Evolutionary conservation across 2,113 vertebrate species (phyloP).

Genomic region (Hiodon alosoides): DNA sequence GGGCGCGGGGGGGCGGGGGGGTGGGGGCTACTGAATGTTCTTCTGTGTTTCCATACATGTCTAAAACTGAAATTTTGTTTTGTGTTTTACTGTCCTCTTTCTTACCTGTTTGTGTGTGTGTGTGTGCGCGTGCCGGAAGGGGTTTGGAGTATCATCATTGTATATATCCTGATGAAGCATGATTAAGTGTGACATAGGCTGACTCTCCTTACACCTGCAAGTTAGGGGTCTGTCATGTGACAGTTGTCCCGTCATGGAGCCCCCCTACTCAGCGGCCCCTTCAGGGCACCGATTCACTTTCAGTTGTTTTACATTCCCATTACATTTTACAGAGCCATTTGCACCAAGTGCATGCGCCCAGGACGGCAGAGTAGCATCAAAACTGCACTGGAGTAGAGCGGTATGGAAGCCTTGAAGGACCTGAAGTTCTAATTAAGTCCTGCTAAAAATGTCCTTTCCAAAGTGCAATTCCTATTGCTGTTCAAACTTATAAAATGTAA

Average conservation of each 20-base stretch:
- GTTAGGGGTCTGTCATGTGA: background rate
- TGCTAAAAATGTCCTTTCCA: too few species aligned
- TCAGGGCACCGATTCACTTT: background rate
- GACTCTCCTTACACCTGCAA: background rate
- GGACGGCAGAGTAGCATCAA: too few species aligned
- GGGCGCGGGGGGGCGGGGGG: too few species aligned
- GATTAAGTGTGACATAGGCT: background rate
- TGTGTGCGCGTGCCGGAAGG: background rate
- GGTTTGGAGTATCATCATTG: background rate
- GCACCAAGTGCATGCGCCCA: too few species aligned
- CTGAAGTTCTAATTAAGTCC: too few species aligned
- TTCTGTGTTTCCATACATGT: conserved; percentile 3
- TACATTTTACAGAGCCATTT: background rate
- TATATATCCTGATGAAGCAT: background rate
- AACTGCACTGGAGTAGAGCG: too few species aligned
- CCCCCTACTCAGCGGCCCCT: background rate
- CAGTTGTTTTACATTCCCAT: background rate
- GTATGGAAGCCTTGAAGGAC: too few species aligned
- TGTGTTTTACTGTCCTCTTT: conserved; percentile 1
- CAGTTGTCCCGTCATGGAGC: background rate
- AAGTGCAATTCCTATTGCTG: too few species aligned
- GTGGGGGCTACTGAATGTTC: background rate
- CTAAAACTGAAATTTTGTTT: conserved; percentile 1
- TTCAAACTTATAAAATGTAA: too few species aligned
- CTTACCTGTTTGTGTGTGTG: conserved; percentile 6